phyloP scores from a whole-genome alignment of 2,113 vertebrate species.

The Brienomyrus longianalis region DNA sequence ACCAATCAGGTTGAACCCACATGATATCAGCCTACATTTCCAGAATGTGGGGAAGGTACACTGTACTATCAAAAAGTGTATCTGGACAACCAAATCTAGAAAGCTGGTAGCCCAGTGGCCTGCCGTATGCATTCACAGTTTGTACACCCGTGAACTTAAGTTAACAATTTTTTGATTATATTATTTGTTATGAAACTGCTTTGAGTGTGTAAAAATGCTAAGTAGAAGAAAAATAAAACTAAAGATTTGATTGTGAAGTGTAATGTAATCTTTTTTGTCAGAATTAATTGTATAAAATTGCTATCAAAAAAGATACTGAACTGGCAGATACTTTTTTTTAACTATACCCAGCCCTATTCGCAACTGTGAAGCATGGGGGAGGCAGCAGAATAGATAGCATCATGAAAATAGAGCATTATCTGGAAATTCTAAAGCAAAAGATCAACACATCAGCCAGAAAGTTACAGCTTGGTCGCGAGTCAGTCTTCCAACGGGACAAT shows the following conservation, averaged over 20 bases:
- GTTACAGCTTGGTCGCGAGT: not conserved
- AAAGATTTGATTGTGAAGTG: not conserved
- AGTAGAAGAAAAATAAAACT: not conserved
- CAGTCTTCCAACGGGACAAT: not conserved
- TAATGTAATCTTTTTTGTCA: not conserved
- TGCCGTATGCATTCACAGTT: not conserved
- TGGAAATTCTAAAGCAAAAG: not conserved
- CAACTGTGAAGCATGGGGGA: not conserved
- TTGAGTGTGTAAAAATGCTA: not conserved
- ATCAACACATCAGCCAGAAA: not conserved
- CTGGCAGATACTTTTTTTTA: not conserved
- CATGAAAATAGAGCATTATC: not conserved
- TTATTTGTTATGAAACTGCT: not conserved
- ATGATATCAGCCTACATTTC: too few relatives aligned
- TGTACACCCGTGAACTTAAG: not conserved
- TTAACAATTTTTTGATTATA: not conserved
- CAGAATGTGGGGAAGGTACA: too few relatives aligned
- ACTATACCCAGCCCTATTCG: not conserved
- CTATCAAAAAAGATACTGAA: not conserved
- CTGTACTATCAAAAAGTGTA: too few relatives aligned
- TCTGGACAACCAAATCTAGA: too few relatives aligned
- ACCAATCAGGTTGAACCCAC: too few relatives aligned
- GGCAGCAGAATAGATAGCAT: not conserved
- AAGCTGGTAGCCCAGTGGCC: not conserved
- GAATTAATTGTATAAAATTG: not conserved